Base-by-base conservation (phyloP, 1,140 invertebrate genomes). In the Macrocentrus cingulum region DNA sequence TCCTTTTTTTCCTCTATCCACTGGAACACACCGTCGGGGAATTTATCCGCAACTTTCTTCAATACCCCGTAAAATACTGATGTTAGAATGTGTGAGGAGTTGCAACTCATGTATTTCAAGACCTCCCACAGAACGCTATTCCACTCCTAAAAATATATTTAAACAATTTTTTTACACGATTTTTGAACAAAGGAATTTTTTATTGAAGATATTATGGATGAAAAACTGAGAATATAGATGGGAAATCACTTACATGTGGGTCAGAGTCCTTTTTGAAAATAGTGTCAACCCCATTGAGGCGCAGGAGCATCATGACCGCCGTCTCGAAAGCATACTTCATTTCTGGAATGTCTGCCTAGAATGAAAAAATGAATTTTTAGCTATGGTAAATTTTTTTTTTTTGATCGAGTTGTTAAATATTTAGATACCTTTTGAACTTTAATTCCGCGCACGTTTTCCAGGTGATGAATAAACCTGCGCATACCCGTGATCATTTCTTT, bases 401-500 rank as follows among this genome's bases (percentile, higher is more conserved):
- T 49, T 16, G 2, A 6, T 1, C 29, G 8, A 7, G 7, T n/a
- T 11, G 13, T 18, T 6, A 48, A 23, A 34, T 9, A 42, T 1
- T 5, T 19, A n/a, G 32, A 70, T 74, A 86, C 85, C 74, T 84
- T 79, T 70, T 82, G 68, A 9, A 84, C 84, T 69, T 83, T 81
- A 16, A 81, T 67, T 16, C 80, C 76, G 60, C 82, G 83, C 1
- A 76, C 80, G 18, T 72, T 68, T 56, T 88, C 81, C 18, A 91
- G 81, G 62, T 89, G 80, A 37, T 72, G 67, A 22, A 83, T 81
- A 23, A 91, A 84, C 65, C 85, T 86, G 23, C 80, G 72, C 58
- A 92, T 83, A 19, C 86, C 85, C n/a, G 73, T 72, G 64, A 83
- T 84, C 11, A 93, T 82, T 63, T 93, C 87, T 34, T 77, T 65